Base-by-base conservation (phyloP, 2,888 invertebrate genomes). In the Cheilosia soror region DNA sequence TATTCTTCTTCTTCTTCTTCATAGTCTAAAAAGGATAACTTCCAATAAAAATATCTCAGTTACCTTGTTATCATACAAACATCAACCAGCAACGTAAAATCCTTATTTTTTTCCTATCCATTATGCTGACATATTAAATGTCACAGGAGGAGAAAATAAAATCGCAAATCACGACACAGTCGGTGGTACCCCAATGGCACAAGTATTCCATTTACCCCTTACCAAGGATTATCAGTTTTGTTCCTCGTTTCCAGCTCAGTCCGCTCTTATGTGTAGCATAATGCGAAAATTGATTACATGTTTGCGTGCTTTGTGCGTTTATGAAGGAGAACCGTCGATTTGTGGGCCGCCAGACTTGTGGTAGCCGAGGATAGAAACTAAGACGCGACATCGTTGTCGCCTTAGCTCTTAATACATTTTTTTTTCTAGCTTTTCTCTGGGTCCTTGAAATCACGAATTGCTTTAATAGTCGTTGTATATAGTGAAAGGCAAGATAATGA, bases 291-390 rank as follows among this genome's bases (percentile, higher is more conserved):
- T 60, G 68, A 76, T 76, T 66, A 62, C 68, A 60, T 68, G 60
- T 76, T 76, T 76, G 66, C 76, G 68, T 76, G 76, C 42, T 42
- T 11, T 40, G 51, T 60, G 60, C 42, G 60, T 75, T 75, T 49
- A 27, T 25, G 9, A 5, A 62, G 37, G 27, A 33, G 20, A 44
- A 75, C 27, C 42, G 44, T 13, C 65, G 37, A 27, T 27, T 65
- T 51, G 65, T 51, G 51, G 20, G n/a, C 33, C 9, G 25, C 37
- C 37, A 33, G n/a, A 51, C 51, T 65, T 37, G 11, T 37, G 9
- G 65, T 51, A 51, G 65, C 33, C 37, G 11, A 31, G 13, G 15
- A 37, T 9, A 27, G 27, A 49, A 47, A n/a, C 27, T 42, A 15
- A 5, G 40, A 42, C 40, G 42, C 25, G 60, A 40, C 60, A 25